These are phyloP conservation scores for Tachystola acroxantha DNA, from an alignment of 2,888 invertebrate species.

Conservation along the genomic window DNA sequence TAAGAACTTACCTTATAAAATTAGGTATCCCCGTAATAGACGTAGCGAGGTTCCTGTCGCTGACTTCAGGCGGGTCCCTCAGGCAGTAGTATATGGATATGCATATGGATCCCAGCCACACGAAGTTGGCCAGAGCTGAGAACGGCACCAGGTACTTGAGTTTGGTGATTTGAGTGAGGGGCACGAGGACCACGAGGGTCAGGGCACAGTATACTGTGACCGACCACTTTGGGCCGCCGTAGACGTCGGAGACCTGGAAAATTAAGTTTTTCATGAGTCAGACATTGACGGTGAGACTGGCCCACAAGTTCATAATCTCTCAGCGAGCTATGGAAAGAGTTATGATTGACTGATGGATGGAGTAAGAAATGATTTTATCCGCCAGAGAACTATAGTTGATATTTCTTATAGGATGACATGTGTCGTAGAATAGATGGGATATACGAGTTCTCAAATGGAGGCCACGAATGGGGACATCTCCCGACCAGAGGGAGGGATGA, in stretches of 20 bases:
- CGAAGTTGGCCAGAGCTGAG: constrained; percentile 91
- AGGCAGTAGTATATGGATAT: constrained; percentile 92
- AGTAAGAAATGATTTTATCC: too few relatives aligned
- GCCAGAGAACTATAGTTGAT: too few relatives aligned
- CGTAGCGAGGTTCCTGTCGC: constrained; percentile 63
- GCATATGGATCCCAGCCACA: constrained; percentile 87
- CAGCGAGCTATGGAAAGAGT: too few relatives aligned
- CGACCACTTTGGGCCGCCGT: constrained; percentile 73
- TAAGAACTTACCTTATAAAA: constrained; percentile 86
- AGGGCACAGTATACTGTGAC: constrained; percentile 81
- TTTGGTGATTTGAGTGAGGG: constrained; percentile 86
- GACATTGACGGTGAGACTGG: too few relatives aligned
- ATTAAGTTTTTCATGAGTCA: too few relatives aligned
- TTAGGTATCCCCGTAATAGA: constrained; percentile 84
- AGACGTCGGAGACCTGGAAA: constrained; percentile 74
- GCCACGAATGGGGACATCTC: too few relatives aligned
- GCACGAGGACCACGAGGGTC: constrained; percentile 81
- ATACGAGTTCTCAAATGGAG: too few relatives aligned
- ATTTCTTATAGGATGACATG: too few relatives aligned
- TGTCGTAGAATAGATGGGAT: too few relatives aligned
- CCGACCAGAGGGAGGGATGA: too few relatives aligned
- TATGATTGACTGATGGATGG: too few relatives aligned
- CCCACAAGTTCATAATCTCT: too few relatives aligned
- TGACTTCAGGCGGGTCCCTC: constrained; percentile 59
- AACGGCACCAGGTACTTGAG: constrained; percentile 92